These are phyloP conservation scores for Muscina levida DNA, from an alignment of 2,888 invertebrate species.

Conservation along the genomic window DNA sequence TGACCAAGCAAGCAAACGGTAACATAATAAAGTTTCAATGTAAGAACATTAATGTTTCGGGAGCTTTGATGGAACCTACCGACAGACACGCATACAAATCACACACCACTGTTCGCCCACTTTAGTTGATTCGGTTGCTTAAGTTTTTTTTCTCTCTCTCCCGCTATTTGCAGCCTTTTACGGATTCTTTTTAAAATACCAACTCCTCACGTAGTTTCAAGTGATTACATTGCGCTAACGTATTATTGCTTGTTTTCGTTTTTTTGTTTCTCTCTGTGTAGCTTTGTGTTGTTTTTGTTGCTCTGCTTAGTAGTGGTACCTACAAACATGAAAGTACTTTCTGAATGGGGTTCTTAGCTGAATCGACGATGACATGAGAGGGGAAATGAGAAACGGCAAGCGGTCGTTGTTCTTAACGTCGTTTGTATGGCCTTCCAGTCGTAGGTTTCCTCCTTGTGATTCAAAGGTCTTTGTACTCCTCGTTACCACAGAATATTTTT, in stretches of 20 bases:
- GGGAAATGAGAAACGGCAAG: background rate
- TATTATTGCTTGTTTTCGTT: too few relatives aligned
- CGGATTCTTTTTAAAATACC: background rate
- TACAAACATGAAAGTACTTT: constrained; percentile 8
- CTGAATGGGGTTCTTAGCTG: too few relatives aligned
- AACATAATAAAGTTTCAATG: too few relatives aligned
- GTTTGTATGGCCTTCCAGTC: background rate
- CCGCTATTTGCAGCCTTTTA: constrained; percentile 14
- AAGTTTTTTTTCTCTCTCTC: too few relatives aligned
- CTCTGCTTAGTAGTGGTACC: background rate
- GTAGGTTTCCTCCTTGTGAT: background rate
- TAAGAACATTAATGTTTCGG: too few relatives aligned
- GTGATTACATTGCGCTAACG: too few relatives aligned
- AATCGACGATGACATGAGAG: background rate
- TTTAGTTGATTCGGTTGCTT: too few relatives aligned
- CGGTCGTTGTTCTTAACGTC: background rate
- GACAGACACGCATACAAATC: too few relatives aligned
- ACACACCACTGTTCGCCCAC: too few relatives aligned
- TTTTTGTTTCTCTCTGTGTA: background rate
- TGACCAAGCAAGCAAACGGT: too few relatives aligned
- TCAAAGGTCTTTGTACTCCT: constrained; percentile 58
- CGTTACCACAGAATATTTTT: constrained; percentile 12
- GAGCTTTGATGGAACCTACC: too few relatives aligned
- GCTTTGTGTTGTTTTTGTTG: background rate
- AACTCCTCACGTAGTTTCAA: too few relatives aligned